Evolutionary conservation across 2,113 vertebrate species (phyloP), one percentile per base, ranked within the genome.

Genomic region (Rhegmatorhina hoffmannsi): DNA sequence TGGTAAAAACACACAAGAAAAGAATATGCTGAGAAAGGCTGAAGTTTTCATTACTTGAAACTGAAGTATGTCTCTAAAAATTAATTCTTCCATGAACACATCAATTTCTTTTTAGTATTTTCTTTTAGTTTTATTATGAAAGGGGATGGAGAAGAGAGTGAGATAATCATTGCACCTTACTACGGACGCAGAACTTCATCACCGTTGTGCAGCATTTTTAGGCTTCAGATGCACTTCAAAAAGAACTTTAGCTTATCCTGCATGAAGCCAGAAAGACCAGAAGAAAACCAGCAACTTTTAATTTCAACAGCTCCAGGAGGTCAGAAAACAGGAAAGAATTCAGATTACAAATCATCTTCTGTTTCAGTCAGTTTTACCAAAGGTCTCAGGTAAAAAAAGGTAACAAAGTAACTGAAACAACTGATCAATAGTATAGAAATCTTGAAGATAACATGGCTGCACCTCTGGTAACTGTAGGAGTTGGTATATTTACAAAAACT

Each of bases 131-230:
- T n/a, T 26, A 50, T 18, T 50, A 18, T 20, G 33, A 13, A 44
- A 28, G 2, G 4, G 4, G 4, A 1, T 25, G 2, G 21, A 72
- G 16, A 15, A 66, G 18, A 28, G 18, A 10, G 21, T 19, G 19
- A 36, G 31, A 70, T 47, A 70, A 90, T n/a, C 38, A 81, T 5
- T 13, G 11, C 5, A 46, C 47, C 40, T 81, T 62, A 15, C 13
- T 47, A 23, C 1, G 56, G 21, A 33, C 20, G 5, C 16, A 81
- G 77, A 23, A 25, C 17, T 56, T 69, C 26, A 28, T 36, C 62
- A 72, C 6, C 6, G 56, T 3, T 63, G 17, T 47, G 15, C 5
- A 25, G 19, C 20, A 75, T 8, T 17, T 44, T 34, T 7, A 79
- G 12, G 28, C 11, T 88, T 64, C 24, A 79, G 43, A 25, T 9